phyloP scores from a whole-genome alignment of 2,888 invertebrate genomes.

The Stenodema calcarata region DNA sequence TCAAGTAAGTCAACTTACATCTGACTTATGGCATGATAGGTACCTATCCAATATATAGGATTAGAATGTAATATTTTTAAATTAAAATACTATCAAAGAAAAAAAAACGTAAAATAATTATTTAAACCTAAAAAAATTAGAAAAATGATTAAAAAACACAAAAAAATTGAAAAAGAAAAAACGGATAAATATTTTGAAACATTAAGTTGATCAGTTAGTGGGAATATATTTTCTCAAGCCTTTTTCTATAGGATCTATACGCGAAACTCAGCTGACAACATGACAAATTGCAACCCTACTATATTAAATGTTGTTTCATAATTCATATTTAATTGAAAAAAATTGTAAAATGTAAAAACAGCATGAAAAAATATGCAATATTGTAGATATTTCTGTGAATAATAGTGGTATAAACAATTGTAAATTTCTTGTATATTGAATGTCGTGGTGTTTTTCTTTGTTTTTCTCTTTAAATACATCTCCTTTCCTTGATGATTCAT shows the following conservation, averaged over 20 bases:
- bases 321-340: slow-evolving; percentile 13
- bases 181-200: background rate
- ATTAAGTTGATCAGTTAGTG: background rate
- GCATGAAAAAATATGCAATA: background rate
- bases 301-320: background rate
- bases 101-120: background rate
- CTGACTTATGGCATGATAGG: background rate
- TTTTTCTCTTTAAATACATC: background rate
- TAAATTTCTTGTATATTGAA: slow-evolving; percentile 35
- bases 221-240: background rate
- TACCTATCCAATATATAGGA: background rate
- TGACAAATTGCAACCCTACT: background rate
- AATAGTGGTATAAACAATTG: slow-evolving; percentile 9
- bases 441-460: background rate
- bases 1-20: too few species aligned
- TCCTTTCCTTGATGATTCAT: background rate
- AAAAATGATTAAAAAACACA: background rate
- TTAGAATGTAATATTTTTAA: background rate
- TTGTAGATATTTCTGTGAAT: slow-evolving; percentile 37
- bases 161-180: slow-evolving; percentile 1
- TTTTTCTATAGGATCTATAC: background rate
- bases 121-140: background rate
- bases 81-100: background rate
- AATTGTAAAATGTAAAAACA: slow-evolving; percentile 3
- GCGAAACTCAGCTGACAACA: slow-evolving; percentile 21